Evolutionary conservation across 2,113 vertebrate genomes (phyloP).

Genomic region (Condylura cristata): DNA sequence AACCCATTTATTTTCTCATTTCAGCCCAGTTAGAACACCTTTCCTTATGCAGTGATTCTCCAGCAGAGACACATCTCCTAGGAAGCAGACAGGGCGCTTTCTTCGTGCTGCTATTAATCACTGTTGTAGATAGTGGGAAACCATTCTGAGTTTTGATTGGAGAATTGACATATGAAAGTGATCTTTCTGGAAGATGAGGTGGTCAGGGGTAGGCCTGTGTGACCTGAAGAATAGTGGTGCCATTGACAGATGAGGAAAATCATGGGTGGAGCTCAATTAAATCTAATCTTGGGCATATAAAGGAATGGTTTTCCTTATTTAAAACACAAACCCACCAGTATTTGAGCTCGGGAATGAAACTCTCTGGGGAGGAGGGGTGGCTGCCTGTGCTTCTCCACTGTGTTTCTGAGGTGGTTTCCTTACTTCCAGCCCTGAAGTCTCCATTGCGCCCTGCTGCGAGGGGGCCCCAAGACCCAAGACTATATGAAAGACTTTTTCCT

Average conservation of each 20-base stretch:
- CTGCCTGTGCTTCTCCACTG: conserved; percentile 36
- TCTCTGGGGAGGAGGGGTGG: conserved; percentile 14
- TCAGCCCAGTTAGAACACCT: background rate
- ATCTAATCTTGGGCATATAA: conserved; percentile 52
- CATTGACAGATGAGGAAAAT: conserved; percentile 48
- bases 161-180: conserved; percentile 55
- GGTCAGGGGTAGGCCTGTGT: conserved; percentile 31
- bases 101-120: conserved; percentile 2
- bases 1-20: conserved; percentile 12
- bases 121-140: background rate
- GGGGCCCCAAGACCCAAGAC: background rate
- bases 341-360: conserved; percentile 58
- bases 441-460: background rate
- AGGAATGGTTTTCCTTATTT: conserved; percentile 63
- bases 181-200: conserved; percentile 56
- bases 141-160: background rate
- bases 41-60: background rate
- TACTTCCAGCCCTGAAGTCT: background rate
- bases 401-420: conserved; percentile 53
- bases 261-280: conserved; percentile 49
- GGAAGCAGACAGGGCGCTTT: background rate
- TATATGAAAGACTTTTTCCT: conserved; percentile 31
- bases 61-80: background rate
- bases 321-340: conserved; percentile 61
- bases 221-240: conserved; percentile 55